A percentile compares a stretch with the other conserved stretches of the same genome.
Evolutionary conservation across 2,113 vertebrate species (phyloP).

Genomic region (Globicephala melas): DNA sequence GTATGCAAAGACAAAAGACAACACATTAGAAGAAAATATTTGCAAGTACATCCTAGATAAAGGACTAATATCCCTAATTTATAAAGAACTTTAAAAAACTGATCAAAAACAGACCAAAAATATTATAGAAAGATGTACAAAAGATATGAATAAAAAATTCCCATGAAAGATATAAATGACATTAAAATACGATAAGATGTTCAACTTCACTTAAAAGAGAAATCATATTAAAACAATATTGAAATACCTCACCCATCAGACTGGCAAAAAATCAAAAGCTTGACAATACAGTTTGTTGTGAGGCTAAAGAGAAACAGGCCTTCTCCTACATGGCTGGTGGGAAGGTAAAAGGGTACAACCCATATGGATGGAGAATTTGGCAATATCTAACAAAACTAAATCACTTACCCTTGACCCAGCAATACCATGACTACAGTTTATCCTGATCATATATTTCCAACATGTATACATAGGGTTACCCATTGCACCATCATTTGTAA

Average conservation of each 20-base stretch:
- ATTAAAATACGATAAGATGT: not conserved
- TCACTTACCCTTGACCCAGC: not conserved
- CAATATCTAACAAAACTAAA: not conserved
- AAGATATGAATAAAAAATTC: not conserved
- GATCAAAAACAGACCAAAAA: not conserved
- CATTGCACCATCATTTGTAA: not conserved
- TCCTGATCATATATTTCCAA: not conserved
- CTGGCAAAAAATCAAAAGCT: not conserved
- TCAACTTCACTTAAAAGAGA: not conserved
- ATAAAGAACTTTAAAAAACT: not conserved
- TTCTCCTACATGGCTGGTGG: not conserved
- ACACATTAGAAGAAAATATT: not conserved
- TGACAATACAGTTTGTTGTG: not conserved
- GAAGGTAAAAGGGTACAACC: not conserved
- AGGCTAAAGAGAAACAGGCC: not conserved
- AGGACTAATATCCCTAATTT: not conserved
- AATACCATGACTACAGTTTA: not conserved
- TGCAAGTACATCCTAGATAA: not conserved
- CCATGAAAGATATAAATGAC: not conserved
- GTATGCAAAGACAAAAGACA: not conserved
- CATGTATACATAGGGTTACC: not conserved
- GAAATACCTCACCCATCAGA: not conserved
- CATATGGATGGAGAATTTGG: not conserved
- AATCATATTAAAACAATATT: constrained; percentile 18
- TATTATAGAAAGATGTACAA: not conserved